phyloP scores from a whole-genome alignment of 2,888 invertebrate genomes.

The Fissipunctia ypsillon region DNA sequence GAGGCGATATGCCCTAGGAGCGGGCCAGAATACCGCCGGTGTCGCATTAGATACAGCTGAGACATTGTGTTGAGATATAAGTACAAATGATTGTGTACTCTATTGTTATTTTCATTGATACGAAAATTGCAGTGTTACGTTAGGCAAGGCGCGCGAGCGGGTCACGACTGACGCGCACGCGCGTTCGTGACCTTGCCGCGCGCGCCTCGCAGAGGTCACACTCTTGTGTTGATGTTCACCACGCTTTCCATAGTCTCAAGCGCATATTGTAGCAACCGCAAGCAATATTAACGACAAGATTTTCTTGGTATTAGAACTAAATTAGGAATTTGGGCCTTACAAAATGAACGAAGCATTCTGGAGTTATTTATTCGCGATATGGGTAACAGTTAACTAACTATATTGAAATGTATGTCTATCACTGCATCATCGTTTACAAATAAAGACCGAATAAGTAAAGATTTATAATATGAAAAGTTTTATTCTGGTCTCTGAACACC shows the following conservation, averaged over 20 bases:
- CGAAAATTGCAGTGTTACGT: conserved; percentile 76
- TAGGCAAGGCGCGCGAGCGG: conserved; percentile 85
- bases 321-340: background rate
- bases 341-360: background rate
- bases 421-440: background rate
- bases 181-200: conserved; percentile 90
- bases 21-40: conserved; percentile 67
- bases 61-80: conserved; percentile 75
- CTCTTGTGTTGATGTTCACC: conserved; percentile 85
- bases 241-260: conserved; percentile 78
- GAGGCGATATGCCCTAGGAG: conserved; percentile 73
- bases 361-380: background rate
- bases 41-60: conserved; percentile 78
- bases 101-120: conserved; percentile 79
- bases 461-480: conserved; percentile 15
- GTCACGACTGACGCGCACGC: conserved; percentile 90
- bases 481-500: conserved; percentile 21
- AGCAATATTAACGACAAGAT: conserved; percentile 28
- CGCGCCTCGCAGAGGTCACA: conserved; percentile 88
- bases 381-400: background rate
- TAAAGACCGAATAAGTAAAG: background rate
- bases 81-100: conserved; percentile 82
- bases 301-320: conserved; percentile 16
- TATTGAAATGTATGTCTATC: conserved; percentile 1
- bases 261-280: conserved; percentile 54